These are phyloP conservation scores for Crypturellus tataupa DNA, from an alignment of 2,797 vertebrate species.

Conservation along the genomic window DNA sequence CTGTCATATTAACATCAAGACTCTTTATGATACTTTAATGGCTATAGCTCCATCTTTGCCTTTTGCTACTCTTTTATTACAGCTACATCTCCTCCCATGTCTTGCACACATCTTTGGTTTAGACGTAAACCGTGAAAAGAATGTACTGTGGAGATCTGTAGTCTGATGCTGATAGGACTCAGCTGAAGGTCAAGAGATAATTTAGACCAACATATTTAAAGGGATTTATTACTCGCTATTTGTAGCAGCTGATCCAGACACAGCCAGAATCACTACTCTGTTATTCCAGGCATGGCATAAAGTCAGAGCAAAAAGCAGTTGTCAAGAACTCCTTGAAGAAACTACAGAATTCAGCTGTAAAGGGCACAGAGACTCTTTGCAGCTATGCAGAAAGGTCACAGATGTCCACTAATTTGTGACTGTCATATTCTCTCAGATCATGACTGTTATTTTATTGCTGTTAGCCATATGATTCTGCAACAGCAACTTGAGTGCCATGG, in stretches of 20 bases:
- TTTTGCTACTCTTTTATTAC: not conserved
- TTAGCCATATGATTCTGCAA: not conserved
- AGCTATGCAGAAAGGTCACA: not conserved
- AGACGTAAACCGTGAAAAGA: not conserved
- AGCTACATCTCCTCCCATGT: not conserved
- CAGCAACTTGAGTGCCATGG: not conserved
- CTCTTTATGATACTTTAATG: not conserved
- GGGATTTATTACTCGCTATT: conserved; percentile 40
- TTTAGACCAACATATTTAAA: conserved; percentile 30
- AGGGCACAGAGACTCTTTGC: not conserved
- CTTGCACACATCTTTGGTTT: not conserved
- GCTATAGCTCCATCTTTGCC: not conserved
- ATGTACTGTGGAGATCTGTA: not conserved
- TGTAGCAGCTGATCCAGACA: conserved; percentile 31
- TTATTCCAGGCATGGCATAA: not conserved
- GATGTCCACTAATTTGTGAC: not conserved
- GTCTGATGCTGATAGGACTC: not conserved
- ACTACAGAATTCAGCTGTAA: not conserved
- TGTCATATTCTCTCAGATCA: not conserved
- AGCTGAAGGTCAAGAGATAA: conserved; percentile 54
- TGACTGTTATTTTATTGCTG: not conserved
- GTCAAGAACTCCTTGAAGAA: conserved; percentile 14
- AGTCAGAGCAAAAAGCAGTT: conserved; percentile 12
- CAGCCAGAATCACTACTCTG: not conserved
- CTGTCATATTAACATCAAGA: not conserved